Evolutionary conservation across 2,797 vertebrate species (phyloP).

Genomic region (Pteronotus mesoamericanus): DNA sequence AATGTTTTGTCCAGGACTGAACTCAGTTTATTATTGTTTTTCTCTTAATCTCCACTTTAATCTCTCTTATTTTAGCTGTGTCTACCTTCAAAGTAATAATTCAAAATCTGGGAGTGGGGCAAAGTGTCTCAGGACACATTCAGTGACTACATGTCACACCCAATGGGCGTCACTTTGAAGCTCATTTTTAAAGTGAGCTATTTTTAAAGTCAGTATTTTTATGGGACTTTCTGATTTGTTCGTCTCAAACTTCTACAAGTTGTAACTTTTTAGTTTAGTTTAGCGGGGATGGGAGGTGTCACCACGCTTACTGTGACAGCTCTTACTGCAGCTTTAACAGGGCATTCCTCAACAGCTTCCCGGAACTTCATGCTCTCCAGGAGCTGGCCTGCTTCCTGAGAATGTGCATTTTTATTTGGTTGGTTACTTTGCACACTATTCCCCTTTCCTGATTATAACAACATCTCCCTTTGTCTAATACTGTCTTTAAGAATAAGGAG

Average conservation of each 20-base stretch:
- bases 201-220: not conserved
- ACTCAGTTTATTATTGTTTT: not conserved
- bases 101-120: not conserved
- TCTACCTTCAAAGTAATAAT: not conserved
- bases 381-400: not conserved
- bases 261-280: not conserved
- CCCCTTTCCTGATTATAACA: not conserved
- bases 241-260: not conserved
- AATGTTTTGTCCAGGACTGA: not conserved
- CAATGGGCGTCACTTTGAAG: not conserved
- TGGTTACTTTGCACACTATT: not conserved
- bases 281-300: not conserved
- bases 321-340: not conserved
- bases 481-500: not conserved
- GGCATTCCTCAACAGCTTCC: not conserved
- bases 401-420: not conserved
- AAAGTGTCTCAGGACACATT: not conserved
- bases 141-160: not conserved
- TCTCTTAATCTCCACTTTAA: not conserved
- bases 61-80: not conserved
- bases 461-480: not conserved
- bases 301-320: not conserved
- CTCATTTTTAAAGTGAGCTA: not conserved
- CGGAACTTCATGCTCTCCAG: not conserved
- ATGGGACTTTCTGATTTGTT: not conserved